Evolutionary conservation across 2,888 invertebrate species (phyloP), one percentile per base, ranked within the genome.

Genomic region (Mermis nigrescens): DNA sequence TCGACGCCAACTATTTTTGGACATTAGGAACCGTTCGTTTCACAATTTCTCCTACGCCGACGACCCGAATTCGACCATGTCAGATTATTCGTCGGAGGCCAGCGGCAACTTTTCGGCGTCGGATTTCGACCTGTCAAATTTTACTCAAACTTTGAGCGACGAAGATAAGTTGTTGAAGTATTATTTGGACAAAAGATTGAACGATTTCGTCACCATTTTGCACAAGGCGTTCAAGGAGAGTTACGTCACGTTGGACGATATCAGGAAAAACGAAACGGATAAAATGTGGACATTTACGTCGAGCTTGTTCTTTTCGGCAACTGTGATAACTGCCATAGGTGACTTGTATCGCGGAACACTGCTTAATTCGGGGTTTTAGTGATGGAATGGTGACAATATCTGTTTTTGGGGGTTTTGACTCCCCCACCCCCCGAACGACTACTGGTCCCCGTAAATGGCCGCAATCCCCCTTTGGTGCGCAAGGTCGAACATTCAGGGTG

Each of bases 291-390:
- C 67, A 26, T 71, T 71, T 62, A 66, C 67, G 38, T 65, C 69
- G 26, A 66, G 66, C 59, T 65, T 71, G 12, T 71, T 71, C 65
- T 71, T 71, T 62, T 69, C 70, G 3, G 70, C 68, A 68, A 71
- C 71, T 15, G 69, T 70, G 26, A 71, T 72, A 59, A 71, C 71
- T 7, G 72, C 71, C 22, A 71, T 71, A 31, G 70, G 70, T 68
- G 32, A 15, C n/a, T n/a, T n/a, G n/a, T n/a, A n/a, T n/a, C n/a
- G n/a, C n/a, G n/a, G n/a, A n/a, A n/a, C n/a, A n/a, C n/a, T n/a
- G n/a, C n/a, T n/a, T n/a, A n/a, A n/a, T n/a, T n/a, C n/a, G n/a
- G n/a, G n/a, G n/a, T n/a, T n/a, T n/a, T n/a, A n/a, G n/a, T n/a
- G n/a, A n/a, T n/a, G n/a, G n/a, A n/a, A n/a, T n/a, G n/a, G n/a